Evolutionary conservation across 1,140 invertebrate species (phyloP).

Genomic region (Ceratitis capitata): DNA sequence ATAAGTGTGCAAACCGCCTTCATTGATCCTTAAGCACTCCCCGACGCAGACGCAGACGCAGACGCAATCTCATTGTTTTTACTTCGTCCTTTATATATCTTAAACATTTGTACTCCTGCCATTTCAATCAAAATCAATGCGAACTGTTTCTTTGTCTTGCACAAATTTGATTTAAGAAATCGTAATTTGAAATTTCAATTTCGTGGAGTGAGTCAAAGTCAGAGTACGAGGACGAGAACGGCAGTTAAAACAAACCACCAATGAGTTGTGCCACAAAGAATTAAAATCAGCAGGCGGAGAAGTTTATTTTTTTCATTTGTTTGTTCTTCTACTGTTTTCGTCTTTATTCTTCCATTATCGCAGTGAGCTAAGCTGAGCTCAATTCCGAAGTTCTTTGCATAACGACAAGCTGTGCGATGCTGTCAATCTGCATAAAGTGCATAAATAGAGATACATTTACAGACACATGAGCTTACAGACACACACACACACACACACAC

Average conservation of each 20-base stretch:
- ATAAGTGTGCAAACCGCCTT: constrained; percentile 8
- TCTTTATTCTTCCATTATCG: not conserved
- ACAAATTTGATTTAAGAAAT: constrained; percentile 28
- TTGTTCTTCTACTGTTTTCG: not conserved
- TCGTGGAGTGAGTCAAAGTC: not conserved
- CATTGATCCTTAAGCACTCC: constrained; percentile 3
- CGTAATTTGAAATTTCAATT: constrained; percentile 28
- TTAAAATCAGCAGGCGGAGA: not conserved
- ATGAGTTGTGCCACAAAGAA: not conserved
- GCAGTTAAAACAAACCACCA: too few relatives aligned
- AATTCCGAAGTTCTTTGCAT: not conserved
- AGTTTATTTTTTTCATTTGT: not conserved
- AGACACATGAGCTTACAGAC: too few relatives aligned
- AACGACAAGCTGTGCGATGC: constrained; percentile 12
- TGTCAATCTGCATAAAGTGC: not conserved
- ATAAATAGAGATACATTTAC: not conserved
- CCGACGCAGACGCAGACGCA: too few relatives aligned
- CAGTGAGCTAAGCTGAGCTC: constrained; percentile 6
- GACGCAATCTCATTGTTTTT: not conserved
- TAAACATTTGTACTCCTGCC: too few relatives aligned
- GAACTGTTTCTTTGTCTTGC: not conserved
- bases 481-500: not conserved
- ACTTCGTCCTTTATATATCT: not conserved
- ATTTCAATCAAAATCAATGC: constrained; percentile 24
- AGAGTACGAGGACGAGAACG: not conserved